Conservation (phyloP, 2,113 vertebrate genomes). For the Todiramphus chloris region DNA sequence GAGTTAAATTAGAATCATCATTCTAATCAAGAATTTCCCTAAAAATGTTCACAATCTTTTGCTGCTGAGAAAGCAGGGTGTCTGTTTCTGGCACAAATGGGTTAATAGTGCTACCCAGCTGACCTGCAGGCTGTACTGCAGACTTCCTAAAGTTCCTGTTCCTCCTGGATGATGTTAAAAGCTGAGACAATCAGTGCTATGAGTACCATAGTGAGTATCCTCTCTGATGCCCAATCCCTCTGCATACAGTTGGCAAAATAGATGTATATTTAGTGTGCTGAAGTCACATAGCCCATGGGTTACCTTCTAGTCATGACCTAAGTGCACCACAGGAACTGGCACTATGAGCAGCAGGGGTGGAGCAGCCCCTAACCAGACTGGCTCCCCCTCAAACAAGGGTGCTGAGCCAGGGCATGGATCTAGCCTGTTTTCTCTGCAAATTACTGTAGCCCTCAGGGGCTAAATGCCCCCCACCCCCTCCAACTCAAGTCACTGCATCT, state of each 20-base stretch:
- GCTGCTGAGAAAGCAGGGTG: not conserved
- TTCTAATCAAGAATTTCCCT: not conserved
- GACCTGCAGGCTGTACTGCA: constrained; percentile 3
- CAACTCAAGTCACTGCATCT: not conserved
- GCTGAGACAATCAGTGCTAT: not conserved
- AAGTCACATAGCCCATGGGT: not conserved
- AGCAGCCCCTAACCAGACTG: not conserved
- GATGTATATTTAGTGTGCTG: not conserved
- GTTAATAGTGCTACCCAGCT: not conserved
- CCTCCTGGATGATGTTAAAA: not conserved
- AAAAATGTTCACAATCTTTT: not conserved
- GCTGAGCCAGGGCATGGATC: not conserved
- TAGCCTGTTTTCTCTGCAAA: not conserved
- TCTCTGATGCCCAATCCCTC: constrained; percentile 6
- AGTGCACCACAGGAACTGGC: not conserved
- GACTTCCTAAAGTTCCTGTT: constrained; percentile 37
- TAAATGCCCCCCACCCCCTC: not conserved
- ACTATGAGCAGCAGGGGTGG: not conserved
- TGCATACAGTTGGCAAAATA: constrained; percentile 28
- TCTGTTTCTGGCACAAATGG: not conserved
- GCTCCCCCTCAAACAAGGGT: not conserved
- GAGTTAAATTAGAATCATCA: not conserved
- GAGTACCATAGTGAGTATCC: not conserved
- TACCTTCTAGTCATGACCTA: not conserved
- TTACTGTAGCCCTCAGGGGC: not conserved